A percentile compares a stretch with the other conserved stretches of the same genome.
phyloP scores from a whole-genome alignment of 2,113 vertebrate species.

The Dolichotis patagonum region DNA sequence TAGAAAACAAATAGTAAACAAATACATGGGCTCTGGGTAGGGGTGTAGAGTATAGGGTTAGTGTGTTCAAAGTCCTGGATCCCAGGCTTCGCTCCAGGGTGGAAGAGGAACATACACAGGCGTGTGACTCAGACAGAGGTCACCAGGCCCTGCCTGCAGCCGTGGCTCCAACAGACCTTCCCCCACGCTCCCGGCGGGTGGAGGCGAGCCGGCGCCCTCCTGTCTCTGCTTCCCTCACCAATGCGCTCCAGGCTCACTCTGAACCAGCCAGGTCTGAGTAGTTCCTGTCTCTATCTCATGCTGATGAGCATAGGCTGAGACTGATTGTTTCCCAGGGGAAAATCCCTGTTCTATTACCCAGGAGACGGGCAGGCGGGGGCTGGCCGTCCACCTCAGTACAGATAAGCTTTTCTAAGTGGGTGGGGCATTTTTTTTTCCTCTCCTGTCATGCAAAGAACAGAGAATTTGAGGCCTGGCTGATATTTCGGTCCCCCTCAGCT shows the following conservation, averaged over 20 bases:
- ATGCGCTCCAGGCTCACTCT: not conserved
- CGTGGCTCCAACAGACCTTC: not conserved
- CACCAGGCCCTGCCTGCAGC: not conserved
- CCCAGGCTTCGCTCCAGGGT: not conserved
- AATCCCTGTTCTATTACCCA: not conserved
- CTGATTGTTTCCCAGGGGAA: not conserved
- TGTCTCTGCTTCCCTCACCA: not conserved
- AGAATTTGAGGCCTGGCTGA: conserved; percentile 34
- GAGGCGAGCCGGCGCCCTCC: not conserved
- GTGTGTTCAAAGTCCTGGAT: not conserved
- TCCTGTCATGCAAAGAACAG: conserved; percentile 13
- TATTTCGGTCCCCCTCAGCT: not conserved
- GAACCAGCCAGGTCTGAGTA: not conserved
- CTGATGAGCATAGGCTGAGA: not conserved
- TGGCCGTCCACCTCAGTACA: not conserved
- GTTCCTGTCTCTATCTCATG: not conserved
- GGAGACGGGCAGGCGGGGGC: not conserved
- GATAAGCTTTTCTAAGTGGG: conserved; percentile 34
- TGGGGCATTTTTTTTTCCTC: not conserved
- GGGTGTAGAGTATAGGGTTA: not conserved
- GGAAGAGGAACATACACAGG: not conserved
- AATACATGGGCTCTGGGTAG: not conserved
- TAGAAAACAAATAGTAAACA: not conserved
- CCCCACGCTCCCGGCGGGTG: not conserved
- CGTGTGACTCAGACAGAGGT: not conserved